Evolutionary conservation across 1,140 invertebrate species (phyloP).

Genomic region (Anthonomus grandis): DNA sequence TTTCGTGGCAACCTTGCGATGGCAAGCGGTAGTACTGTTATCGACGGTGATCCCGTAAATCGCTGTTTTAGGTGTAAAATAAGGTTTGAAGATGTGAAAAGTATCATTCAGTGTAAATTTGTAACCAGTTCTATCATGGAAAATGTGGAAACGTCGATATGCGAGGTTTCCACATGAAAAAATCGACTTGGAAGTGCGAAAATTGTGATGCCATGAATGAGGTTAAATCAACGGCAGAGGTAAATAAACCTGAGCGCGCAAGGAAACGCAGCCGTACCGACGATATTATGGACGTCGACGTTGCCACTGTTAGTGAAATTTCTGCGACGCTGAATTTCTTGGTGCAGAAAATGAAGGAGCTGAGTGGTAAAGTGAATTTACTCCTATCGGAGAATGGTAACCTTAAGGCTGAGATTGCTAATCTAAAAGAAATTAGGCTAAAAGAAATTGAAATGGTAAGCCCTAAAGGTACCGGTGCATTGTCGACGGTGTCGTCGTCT

Average conservation of each 20-base stretch:
- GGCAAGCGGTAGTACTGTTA: background rate
- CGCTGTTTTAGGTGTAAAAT: constrained; percentile 1
- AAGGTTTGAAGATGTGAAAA: constrained; percentile 4
- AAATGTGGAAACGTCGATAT: constrained; percentile 6
- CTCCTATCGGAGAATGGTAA: no score
- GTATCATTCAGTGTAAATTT: constrained; percentile 1
- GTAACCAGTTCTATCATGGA: background rate
- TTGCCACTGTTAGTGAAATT: no score
- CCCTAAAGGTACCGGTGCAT: no score
- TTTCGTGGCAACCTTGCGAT: no score
- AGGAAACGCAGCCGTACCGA: constrained; percentile 4
- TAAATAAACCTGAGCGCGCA: constrained; percentile 3
- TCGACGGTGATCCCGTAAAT: background rate
- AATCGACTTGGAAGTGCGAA: constrained; percentile 7
- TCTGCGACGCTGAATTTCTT: no score
- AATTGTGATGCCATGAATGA: background rate
- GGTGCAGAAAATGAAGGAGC: no score
- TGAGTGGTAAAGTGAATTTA: no score
- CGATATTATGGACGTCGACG: constrained; percentile 2
- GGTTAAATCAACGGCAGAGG: background rate
- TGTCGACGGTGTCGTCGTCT: no score
- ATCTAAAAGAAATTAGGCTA: no score
- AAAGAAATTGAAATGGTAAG: no score
- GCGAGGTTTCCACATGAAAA: constrained; percentile 9
- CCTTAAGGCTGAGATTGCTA: no score